phyloP scores from a whole-genome alignment of 2,888 invertebrate species.

The Rapana venosa region DNA sequence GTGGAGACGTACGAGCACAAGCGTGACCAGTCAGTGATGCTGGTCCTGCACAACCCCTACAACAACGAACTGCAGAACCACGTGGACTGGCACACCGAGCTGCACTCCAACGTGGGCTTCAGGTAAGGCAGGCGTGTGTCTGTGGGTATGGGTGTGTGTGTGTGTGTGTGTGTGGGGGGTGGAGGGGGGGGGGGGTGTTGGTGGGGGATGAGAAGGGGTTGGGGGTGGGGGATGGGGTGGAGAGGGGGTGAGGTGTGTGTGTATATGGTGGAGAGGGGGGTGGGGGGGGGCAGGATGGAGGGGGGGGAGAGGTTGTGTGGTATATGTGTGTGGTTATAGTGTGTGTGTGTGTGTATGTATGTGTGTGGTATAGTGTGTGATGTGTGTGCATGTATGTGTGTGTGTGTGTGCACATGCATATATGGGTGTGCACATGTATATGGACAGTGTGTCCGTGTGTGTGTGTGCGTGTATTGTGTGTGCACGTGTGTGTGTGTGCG shows the following conservation, averaged over 20 bases:
- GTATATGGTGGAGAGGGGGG: too few relatives aligned
- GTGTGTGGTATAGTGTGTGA: background rate
- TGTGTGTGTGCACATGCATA: background rate
- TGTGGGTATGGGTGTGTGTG: constrained; percentile 2
- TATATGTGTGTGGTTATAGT: too few relatives aligned
- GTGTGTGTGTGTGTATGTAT: background rate
- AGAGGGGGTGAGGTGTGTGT: background rate
- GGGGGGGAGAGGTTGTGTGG: too few relatives aligned
- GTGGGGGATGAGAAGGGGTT: background rate
- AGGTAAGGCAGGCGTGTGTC: constrained; percentile 60
- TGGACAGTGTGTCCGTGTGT: too few relatives aligned
- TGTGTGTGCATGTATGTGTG: background rate
- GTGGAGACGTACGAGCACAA: constrained; percentile 76
- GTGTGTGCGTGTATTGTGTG: too few relatives aligned
- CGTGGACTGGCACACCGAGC: constrained; percentile 73
- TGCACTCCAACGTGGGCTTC: constrained; percentile 78
- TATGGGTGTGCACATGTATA: background rate
- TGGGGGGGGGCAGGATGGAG: too few relatives aligned
- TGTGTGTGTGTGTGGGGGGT: background rate
- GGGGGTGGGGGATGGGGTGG: background rate
- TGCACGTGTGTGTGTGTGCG: too few relatives aligned
- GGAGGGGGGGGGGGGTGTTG: background rate
- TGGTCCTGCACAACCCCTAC: constrained; percentile 76
- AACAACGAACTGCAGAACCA: constrained; percentile 70
- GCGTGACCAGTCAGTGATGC: constrained; percentile 74